These are phyloP conservation scores for Aleiodes alternator DNA, from an alignment of 2,888 invertebrate species.

Conservation along the genomic window DNA sequence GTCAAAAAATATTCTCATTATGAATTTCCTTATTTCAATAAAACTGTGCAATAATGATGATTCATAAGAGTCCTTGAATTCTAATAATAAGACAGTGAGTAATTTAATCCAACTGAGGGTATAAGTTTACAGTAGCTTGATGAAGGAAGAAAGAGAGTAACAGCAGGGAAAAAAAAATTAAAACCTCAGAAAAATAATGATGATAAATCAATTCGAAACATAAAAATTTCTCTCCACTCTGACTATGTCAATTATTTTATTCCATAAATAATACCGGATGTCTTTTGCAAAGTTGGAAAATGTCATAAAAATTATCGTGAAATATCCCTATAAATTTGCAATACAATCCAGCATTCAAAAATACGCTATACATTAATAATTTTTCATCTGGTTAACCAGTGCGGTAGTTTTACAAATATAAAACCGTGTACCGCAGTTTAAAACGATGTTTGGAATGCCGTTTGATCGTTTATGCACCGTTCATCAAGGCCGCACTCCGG, in stretches of 20 bases:
- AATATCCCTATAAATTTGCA: conserved; percentile 14
- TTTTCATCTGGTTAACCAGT: conserved; percentile 26
- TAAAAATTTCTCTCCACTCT: background rate
- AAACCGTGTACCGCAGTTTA: conserved; percentile 44
- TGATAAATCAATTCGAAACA: background rate
- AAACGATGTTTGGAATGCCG: conserved; percentile 69
- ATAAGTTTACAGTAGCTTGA: conserved; percentile 26
- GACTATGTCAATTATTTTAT: conserved; percentile 6
- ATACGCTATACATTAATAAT: conserved; percentile 7
- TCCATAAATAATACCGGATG: conserved; percentile 8
- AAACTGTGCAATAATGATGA: conserved; percentile 35
- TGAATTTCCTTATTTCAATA: conserved; percentile 28
- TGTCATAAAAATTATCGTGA: conserved; percentile 23
- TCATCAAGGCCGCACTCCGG: conserved; percentile 67
- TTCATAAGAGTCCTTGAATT: conserved; percentile 33
- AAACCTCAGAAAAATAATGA: background rate
- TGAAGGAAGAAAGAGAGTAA: conserved; percentile 6
- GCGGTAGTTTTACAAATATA: conserved; percentile 45
- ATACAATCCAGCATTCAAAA: background rate
- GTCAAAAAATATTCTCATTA: background rate
- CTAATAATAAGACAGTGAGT: conserved; percentile 42
- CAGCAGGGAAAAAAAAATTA: background rate
- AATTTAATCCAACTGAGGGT: conserved; percentile 40
- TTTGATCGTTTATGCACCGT: conserved; percentile 66
- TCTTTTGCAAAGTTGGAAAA: background rate